These are phyloP conservation scores for Serripes groenlandicus DNA, from an alignment of 2,888 invertebrate species.

Conservation along the genomic window DNA sequence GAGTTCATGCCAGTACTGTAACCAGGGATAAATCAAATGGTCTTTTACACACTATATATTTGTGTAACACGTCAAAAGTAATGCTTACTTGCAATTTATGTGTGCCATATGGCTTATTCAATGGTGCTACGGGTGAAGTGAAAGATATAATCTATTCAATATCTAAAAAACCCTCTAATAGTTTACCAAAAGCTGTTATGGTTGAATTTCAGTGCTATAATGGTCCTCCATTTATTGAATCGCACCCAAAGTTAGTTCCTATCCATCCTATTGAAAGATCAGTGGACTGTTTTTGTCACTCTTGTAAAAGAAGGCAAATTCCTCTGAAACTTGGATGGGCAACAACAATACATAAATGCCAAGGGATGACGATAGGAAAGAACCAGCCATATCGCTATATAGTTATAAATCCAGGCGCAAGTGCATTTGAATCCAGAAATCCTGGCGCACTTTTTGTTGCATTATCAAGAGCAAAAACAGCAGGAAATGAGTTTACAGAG, in stretches of 20 bases:
- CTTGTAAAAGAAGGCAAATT: conserved; percentile 62
- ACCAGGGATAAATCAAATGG: conserved; percentile 36
- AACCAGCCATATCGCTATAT: conserved; percentile 60
- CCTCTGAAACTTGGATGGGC: conserved; percentile 65
- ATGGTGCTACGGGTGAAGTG: conserved; percentile 63
- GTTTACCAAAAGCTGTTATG: conserved; percentile 55
- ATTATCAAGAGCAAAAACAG: conserved; percentile 41
- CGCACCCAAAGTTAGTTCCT: conserved; percentile 55
- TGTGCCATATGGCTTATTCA: conserved; percentile 63
- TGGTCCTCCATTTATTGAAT: conserved; percentile 63
- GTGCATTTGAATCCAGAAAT: conserved; percentile 27
- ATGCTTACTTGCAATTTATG: conserved; percentile 60
- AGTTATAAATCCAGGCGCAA: conserved; percentile 63
- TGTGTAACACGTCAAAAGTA: conserved; percentile 37
- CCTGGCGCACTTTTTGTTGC: conserved; percentile 16
- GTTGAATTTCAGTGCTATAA: conserved; percentile 61
- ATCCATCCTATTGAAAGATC: conserved; percentile 61
- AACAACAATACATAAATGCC: conserved; percentile 70
- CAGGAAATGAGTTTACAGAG: conserved; percentile 24
- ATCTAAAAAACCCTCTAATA: conserved; percentile 8
- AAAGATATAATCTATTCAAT: conserved; percentile 42
- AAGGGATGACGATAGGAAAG: conserved; percentile 30
- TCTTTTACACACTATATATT: conserved; percentile 8
- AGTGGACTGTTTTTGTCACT: conserved; percentile 64
- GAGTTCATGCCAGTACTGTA: conserved; percentile 22